Percentiles rank a stretch among this genome's conserved stretches.
These are phyloP conservation scores for Micoletzkya japonica DNA, from an alignment of 2,888 invertebrate genomes.

Conservation along the genomic window DNA sequence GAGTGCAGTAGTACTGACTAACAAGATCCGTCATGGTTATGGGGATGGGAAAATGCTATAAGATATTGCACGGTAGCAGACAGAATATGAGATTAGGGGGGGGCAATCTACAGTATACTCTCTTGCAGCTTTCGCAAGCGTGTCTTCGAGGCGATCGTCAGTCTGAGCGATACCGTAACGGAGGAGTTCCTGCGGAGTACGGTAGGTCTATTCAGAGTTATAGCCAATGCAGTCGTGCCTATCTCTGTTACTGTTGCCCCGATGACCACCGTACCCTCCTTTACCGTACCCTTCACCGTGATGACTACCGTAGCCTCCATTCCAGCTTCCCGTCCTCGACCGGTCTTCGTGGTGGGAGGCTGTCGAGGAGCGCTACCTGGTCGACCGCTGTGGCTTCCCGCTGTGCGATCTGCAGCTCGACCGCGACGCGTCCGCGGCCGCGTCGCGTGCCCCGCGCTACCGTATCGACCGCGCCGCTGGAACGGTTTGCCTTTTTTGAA, in stretches of 20 bases:
- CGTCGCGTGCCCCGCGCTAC: conserved; percentile 3
- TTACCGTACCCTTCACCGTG: neutral
- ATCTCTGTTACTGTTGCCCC: neutral
- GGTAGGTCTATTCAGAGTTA: conserved; percentile 5
- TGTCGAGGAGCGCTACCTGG: conserved; percentile 20
- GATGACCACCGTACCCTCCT: conserved; percentile 3
- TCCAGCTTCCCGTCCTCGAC: conserved; percentile 24
- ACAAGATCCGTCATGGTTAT: neutral
- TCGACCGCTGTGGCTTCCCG: conserved; percentile 14
- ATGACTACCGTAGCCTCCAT: neutral
- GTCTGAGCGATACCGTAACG: conserved; percentile 7
- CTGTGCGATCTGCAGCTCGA: conserved; percentile 1
- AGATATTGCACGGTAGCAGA: no score
- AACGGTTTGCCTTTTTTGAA: no score
- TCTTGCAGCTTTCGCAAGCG: conserved; percentile 17
- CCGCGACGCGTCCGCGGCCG: neutral
- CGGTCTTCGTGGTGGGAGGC: conserved; percentile 18
- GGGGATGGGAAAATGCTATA: no score
- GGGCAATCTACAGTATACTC: neutral
- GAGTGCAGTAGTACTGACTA: conserved; percentile 10
- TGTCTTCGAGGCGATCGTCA: conserved; percentile 27
- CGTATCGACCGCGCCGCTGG: conserved; percentile 10
- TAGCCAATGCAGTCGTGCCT: neutral
- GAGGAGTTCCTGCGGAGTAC: neutral
- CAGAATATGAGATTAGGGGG: no score